phyloP scores from a whole-genome alignment of 2,888 invertebrate genomes.

The Maniola hyperantus region DNA sequence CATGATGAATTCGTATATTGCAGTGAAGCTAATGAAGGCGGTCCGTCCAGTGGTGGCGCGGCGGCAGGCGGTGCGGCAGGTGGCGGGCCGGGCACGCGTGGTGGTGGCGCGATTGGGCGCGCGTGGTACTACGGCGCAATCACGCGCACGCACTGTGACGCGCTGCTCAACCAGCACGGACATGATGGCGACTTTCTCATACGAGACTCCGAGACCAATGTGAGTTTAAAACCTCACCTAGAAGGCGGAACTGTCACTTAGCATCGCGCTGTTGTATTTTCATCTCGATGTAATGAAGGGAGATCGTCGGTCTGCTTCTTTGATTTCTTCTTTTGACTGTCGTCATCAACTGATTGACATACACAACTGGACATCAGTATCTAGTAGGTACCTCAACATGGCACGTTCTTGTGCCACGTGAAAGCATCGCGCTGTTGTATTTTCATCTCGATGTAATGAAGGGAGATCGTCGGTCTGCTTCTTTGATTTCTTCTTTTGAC shows the following conservation, averaged over 20 bases:
- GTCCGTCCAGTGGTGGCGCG: conserved; percentile 15
- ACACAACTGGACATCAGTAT: no score
- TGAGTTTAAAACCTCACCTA: conserved; percentile 77
- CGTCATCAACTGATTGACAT: no score
- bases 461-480: background rate
- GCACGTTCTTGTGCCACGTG: no score
- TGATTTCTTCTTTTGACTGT: no score
- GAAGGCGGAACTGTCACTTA: background rate
- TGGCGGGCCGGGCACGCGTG: conserved; percentile 43
- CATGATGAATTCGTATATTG: background rate
- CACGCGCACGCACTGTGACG: conserved; percentile 97
- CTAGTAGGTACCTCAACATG: no score
- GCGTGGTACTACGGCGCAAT: conserved; percentile 99
- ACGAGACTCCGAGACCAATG: conserved; percentile 99
- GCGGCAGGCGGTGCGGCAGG: conserved; percentile 35
- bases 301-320: background rate
- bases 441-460: background rate
- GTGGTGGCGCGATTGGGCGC: conserved; percentile 86
- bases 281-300: background rate
- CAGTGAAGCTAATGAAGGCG: conserved; percentile 42
- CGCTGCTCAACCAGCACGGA: conserved; percentile 96
- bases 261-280: background rate
- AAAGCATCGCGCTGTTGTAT: background rate
- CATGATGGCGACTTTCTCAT: conserved; percentile 99
- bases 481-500: no score